A percentile compares a stretch with the other conserved stretches of the same genome.
These are phyloP conservation scores for Cheilosia soror DNA, from an alignment of 2,888 invertebrate species.

Conservation along the genomic window DNA sequence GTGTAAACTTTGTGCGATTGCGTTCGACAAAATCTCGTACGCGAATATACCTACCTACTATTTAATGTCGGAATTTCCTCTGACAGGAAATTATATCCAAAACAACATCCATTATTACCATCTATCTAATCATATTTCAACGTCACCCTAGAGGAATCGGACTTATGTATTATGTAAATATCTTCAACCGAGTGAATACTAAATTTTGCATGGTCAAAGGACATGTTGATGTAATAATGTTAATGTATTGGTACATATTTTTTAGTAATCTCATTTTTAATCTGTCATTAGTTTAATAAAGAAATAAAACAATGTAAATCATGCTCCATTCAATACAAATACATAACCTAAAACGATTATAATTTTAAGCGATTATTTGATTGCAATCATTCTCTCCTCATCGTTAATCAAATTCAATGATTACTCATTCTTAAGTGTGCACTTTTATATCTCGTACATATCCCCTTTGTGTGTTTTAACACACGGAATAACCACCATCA, in stretches of 20 bases:
- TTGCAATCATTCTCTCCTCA: constrained; percentile 19
- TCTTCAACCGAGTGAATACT: not conserved
- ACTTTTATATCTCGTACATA: constrained; percentile 42
- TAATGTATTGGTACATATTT: not conserved
- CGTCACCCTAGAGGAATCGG: not conserved
- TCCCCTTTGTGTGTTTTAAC: constrained; percentile 41
- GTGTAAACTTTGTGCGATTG: too few species aligned
- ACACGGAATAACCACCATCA: constrained; percentile 45
- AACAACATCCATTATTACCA: too few species aligned
- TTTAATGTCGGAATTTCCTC: too few species aligned
- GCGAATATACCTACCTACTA: too few species aligned
- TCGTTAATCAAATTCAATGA: constrained; percentile 33
- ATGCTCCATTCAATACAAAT: constrained; percentile 41
- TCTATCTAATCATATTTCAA: not conserved
- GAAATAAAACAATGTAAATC: constrained; percentile 11
- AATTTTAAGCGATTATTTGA: constrained; percentile 34
- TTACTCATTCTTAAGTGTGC: constrained; percentile 19
- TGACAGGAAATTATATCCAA: too few species aligned
- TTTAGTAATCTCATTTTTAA: constrained; percentile 3
- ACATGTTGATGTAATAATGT: not conserved
- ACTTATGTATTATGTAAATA: not conserved
- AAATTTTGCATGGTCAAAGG: not conserved
- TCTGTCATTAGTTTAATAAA: constrained; percentile 1
- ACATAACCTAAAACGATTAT: not conserved
- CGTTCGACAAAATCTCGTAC: too few species aligned